Evolutionary conservation across 2,113 vertebrate species (phyloP).

Genomic region (Morone chrysops): DNA sequence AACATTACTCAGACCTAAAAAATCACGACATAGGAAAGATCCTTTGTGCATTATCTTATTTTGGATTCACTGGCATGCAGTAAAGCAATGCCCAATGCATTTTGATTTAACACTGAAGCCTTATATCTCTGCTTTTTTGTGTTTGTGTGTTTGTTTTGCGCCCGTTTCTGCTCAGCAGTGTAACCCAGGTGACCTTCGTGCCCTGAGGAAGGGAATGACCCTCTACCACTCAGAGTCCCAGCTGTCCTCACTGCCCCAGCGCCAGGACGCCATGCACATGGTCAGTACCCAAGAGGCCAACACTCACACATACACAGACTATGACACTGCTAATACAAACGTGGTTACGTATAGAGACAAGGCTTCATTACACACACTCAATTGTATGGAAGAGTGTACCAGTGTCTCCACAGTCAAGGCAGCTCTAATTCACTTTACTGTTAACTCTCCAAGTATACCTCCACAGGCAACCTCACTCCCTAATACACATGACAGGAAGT

Average conservation of each 20-base stretch:
- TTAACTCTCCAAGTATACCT: constrained; percentile 59
- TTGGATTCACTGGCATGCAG: background rate
- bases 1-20: background rate
- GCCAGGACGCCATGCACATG: constrained; percentile 91
- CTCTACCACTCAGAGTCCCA: constrained; percentile 96
- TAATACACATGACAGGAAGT: constrained; percentile 35
- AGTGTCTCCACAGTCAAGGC: constrained; percentile 49
- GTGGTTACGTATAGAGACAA: background rate
- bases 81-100: background rate
- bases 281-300: constrained; percentile 81
- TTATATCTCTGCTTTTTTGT: constrained; percentile 17
- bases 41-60: background rate
- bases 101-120: constrained; percentile 5
- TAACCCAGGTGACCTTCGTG: constrained; percentile 90
- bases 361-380: constrained; percentile 37
- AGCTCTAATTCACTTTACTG: constrained; percentile 65
- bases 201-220: constrained; percentile 91
- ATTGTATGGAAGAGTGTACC: constrained; percentile 36
- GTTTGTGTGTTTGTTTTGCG: constrained; percentile 53
- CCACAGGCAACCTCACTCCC: constrained; percentile 34
- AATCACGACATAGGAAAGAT: background rate
- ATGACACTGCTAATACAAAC: background rate
- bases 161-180: constrained; percentile 81
- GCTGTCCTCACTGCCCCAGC: constrained; percentile 91
- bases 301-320: constrained; percentile 8